Conservation (phyloP, 2,888 invertebrate genomes). For the Eledona agricola region DNA sequence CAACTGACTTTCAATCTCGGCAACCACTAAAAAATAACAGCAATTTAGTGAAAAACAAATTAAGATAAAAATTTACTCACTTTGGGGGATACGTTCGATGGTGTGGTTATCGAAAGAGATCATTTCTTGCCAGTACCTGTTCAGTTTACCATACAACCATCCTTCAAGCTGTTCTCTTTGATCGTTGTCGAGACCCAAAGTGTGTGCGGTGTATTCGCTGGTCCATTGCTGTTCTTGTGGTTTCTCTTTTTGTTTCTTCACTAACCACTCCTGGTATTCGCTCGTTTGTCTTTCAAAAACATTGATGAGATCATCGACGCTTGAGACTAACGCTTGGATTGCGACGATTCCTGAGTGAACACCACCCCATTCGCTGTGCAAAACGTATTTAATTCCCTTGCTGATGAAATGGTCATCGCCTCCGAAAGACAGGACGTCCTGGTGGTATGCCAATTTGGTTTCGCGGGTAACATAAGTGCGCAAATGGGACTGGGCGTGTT, state of each 20-base stretch:
- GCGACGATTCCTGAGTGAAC: constrained; percentile 50
- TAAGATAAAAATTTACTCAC: constrained; percentile 36
- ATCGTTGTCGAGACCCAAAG: constrained; percentile 67
- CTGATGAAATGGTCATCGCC: constrained; percentile 69
- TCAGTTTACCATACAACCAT: constrained; percentile 62
- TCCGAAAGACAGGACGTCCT: constrained; percentile 63
- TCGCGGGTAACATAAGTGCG: constrained; percentile 60
- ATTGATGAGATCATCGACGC: constrained; percentile 59
- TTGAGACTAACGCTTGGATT: constrained; percentile 61
- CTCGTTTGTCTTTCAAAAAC: constrained; percentile 53
- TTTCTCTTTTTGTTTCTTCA: constrained; percentile 42
- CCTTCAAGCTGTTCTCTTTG: constrained; percentile 69
- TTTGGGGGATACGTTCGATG: constrained; percentile 63
- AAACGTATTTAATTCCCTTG: constrained; percentile 56
- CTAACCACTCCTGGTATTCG: constrained; percentile 45
- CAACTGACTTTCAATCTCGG: constrained; percentile 60
- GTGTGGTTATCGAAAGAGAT: constrained; percentile 67
- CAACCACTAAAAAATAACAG: constrained; percentile 52
- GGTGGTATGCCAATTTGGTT: constrained; percentile 61
- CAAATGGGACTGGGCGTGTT: constrained; percentile 65
- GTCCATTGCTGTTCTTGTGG: constrained; percentile 57
- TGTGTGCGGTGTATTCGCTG: constrained; percentile 67
- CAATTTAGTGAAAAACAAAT: constrained; percentile 9
- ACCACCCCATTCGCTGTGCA: constrained; percentile 57
- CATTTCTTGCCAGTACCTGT: constrained; percentile 63